These are phyloP conservation scores for Ardeotis arabs DNA, from an alignment of 2,113 vertebrate species.

Conservation along the genomic window DNA sequence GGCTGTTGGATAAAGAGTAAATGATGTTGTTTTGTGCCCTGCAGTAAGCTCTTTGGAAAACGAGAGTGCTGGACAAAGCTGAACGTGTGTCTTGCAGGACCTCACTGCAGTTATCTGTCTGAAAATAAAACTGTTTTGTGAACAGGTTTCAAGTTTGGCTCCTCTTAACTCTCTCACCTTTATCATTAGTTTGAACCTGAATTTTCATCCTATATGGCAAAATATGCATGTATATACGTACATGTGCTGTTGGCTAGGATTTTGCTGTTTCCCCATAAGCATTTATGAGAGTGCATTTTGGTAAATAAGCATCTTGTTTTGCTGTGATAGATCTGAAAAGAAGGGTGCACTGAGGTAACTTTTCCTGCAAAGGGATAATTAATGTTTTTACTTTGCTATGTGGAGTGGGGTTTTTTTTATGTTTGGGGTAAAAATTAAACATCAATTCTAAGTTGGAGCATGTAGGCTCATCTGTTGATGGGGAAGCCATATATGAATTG, in stretches of 20 bases:
- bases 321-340: neutral
- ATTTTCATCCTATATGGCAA: neutral
- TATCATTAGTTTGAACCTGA: neutral
- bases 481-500: neutral
- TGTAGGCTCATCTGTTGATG: neutral
- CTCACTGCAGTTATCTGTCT: neutral
- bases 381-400: neutral
- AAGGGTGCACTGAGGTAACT: neutral
- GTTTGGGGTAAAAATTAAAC: neutral
- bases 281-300: neutral
- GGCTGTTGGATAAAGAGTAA: neutral
- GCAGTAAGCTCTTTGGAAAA: neutral
- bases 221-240: accelerated
- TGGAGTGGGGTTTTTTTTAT: neutral
- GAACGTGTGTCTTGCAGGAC: neutral
- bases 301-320: neutral
- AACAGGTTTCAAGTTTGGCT: neutral
- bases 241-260: neutral
- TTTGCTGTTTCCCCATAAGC: neutral
- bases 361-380: neutral
- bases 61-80: neutral
- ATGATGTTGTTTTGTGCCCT: neutral
- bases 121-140: neutral
- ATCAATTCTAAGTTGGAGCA: neutral
- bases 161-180: neutral